Conservation (phyloP, 2,888 invertebrate species). For the Meiosimyza decipiens region DNA sequence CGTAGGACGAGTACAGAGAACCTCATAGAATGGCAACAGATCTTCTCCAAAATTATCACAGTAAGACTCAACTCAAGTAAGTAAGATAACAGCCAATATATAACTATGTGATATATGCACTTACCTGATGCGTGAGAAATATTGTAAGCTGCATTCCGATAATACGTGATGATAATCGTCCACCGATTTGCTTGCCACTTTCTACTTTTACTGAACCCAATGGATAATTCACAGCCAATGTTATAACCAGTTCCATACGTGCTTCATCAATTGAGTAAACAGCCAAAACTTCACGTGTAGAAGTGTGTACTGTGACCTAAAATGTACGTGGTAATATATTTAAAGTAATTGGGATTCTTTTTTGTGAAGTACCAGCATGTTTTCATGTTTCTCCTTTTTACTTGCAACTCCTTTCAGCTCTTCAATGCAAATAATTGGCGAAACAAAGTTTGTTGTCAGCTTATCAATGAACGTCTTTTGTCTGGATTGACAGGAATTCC, state of each 20-base stretch:
- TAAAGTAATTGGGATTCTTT: neutral
- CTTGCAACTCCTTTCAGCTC: conserved; percentile 72
- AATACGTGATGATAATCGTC: conserved; percentile 76
- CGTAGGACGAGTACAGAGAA: no score
- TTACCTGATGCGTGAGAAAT: conserved; percentile 83
- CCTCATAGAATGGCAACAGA: no score
- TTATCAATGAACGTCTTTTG: conserved; percentile 76
- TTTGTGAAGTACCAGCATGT: conserved; percentile 71
- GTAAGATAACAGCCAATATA: neutral
- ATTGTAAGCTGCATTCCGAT: conserved; percentile 86
- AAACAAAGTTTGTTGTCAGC: conserved; percentile 76
- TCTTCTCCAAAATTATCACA: no score
- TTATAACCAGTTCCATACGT: conserved; percentile 81
- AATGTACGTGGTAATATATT: conserved; percentile 36
- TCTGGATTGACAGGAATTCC: conserved; percentile 75
- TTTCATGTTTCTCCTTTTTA: conserved; percentile 71
- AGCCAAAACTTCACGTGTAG: conserved; percentile 82
- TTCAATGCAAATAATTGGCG: conserved; percentile 74
- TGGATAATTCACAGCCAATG: conserved; percentile 86
- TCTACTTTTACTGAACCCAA: conserved; percentile 80
- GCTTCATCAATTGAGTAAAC: conserved; percentile 83
- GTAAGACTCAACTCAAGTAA: no score
- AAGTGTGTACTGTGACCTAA: conserved; percentile 78
- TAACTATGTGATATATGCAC: neutral
- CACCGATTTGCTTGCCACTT: conserved; percentile 76